phyloP scores from a whole-genome alignment of 2,113 vertebrate genomes.

The Brachirus orientalis region DNA sequence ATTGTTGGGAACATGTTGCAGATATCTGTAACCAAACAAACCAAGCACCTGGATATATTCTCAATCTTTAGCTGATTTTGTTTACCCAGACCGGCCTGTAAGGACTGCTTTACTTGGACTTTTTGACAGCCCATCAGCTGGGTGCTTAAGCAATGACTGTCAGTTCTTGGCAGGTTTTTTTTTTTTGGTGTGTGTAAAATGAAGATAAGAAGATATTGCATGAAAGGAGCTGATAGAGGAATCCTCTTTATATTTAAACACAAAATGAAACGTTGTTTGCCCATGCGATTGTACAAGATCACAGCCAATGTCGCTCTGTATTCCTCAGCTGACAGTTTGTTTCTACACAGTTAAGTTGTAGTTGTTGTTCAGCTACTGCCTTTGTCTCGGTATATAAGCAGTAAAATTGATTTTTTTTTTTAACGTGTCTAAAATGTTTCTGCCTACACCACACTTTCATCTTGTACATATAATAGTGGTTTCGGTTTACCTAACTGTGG shows the following conservation, averaged over 20 bases:
- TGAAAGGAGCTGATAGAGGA: not conserved
- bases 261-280: slow-evolving; percentile 11
- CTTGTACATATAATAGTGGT: too few relatives aligned
- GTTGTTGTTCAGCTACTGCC: too few relatives aligned
- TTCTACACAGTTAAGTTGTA: too few relatives aligned
- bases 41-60: not conserved
- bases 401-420: too few relatives aligned
- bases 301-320: not conserved
- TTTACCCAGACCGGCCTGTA: not conserved
- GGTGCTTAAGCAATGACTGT: not conserved
- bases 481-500: too few relatives aligned
- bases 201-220: not conserved
- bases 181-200: not conserved
- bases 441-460: too few relatives aligned
- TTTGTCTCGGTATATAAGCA: too few relatives aligned
- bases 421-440: too few relatives aligned
- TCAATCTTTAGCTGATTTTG: not conserved
- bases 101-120: slow-evolving; percentile 9
- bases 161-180: not conserved
- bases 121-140: slow-evolving; percentile 3
- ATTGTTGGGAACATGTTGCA: not conserved
- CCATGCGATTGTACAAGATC: slow-evolving; percentile 9
- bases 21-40: too few relatives aligned
- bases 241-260: slow-evolving; percentile 10
- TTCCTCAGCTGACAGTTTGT: slow-evolving; percentile 10